Percentiles rank a stretch among this genome's conserved stretches.
phyloP scores from a whole-genome alignment of 2,888 invertebrate genomes.

The Creontiades dilutus region DNA sequence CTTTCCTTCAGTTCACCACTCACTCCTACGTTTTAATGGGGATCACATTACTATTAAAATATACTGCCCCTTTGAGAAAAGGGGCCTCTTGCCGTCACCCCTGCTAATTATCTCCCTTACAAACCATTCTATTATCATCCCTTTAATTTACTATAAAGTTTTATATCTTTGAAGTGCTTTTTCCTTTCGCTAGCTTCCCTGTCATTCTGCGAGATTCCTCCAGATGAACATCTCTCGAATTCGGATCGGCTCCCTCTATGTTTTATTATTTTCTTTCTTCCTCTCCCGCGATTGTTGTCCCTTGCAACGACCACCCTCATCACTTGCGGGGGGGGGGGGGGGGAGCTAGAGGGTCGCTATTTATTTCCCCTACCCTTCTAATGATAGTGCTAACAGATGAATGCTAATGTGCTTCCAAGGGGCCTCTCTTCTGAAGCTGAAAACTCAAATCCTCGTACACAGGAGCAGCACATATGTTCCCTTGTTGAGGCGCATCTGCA shows the following conservation, averaged over 20 bases:
- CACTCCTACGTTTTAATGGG: conserved; percentile 52
- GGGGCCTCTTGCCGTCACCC: not conserved
- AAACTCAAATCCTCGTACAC: conserved; percentile 17
- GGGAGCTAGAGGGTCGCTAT: not conserved
- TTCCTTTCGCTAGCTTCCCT: not conserved
- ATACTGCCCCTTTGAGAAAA: conserved; percentile 60
- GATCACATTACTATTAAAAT: conserved; percentile 66
- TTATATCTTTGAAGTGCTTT: conserved; percentile 42
- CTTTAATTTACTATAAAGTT: conserved; percentile 54
- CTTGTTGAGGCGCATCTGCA: not conserved
- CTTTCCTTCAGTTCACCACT: not conserved
- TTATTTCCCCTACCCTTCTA: conserved; percentile 5
- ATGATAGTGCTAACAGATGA: conserved; percentile 43
- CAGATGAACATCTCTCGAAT: not conserved
- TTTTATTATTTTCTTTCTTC: too few relatives aligned
- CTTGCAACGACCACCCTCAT: not conserved
- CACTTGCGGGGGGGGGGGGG: not conserved
- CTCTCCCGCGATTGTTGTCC: conserved; percentile 18
- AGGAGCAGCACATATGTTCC: conserved; percentile 8
- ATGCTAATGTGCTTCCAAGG: conserved; percentile 31
- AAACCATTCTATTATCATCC: conserved; percentile 59
- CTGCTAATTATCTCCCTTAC: conserved; percentile 61
- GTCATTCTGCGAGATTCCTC: not conserved
- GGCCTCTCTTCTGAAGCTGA: not conserved
- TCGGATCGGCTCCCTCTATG: not conserved